Evolutionary conservation across 2,888 invertebrate species (phyloP).

Genomic region (Embidobia sp.): DNA sequence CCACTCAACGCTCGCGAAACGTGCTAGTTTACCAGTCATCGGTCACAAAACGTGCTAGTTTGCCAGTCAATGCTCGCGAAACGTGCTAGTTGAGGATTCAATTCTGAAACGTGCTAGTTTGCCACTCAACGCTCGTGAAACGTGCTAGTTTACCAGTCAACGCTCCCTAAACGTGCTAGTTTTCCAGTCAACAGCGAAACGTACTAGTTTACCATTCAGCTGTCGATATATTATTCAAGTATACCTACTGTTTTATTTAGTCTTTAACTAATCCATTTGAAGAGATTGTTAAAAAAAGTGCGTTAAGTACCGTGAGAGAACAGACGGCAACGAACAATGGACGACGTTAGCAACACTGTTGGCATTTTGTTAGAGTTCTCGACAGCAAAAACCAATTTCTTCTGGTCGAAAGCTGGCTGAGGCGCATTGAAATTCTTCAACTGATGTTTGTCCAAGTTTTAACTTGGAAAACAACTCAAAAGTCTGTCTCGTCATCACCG

Average conservation of each 20-base stretch:
- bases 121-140: no score
- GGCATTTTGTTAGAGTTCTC: slow-evolving; percentile 39
- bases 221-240: slow-evolving; percentile 20
- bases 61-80: no score
- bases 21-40: no score
- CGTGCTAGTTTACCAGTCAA: no score
- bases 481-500: slow-evolving; percentile 32
- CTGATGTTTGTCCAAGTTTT: slow-evolving; percentile 42
- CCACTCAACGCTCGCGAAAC: no score
- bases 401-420: slow-evolving; percentile 37
- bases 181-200: no score
- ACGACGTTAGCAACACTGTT: slow-evolving; percentile 34
- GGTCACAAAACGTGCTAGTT: no score
- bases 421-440: slow-evolving; percentile 47
- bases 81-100: no score
- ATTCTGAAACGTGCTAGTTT: no score
- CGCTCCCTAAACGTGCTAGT: no score
- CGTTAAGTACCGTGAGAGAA: slow-evolving; percentile 13
- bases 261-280: slow-evolving; percentile 11
- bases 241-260: slow-evolving; percentile 28
- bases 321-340: slow-evolving; percentile 25
- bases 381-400: slow-evolving; percentile 55
- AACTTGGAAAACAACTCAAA: slow-evolving; percentile 53
- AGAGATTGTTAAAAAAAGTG: slow-evolving; percentile 32
- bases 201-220: no score